Conservation (phyloP, 1,140 invertebrate species). For the Ips nitidus region DNA sequence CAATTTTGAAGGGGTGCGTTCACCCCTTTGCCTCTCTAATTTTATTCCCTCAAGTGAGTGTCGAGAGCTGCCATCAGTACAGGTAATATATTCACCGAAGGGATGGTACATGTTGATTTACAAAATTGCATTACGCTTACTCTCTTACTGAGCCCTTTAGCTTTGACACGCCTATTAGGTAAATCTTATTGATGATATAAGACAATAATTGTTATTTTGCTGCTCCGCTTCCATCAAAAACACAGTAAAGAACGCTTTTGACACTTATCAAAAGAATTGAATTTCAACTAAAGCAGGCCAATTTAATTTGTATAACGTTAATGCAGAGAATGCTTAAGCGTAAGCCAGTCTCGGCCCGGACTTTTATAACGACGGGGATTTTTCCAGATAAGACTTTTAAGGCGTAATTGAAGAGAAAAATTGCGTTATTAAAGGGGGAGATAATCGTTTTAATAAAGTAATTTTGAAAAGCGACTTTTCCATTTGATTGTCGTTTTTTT, state of each 20-base stretch:
- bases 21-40: constrained; percentile 28
- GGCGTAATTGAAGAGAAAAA: constrained; percentile 36
- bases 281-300: background rate
- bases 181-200: too few relatives aligned
- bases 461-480: constrained; percentile 18
- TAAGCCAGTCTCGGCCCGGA: constrained; percentile 14
- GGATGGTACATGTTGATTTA: constrained; percentile 35
- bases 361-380: constrained; percentile 34
- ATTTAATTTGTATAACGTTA: constrained; percentile 34
- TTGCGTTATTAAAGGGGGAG: constrained; percentile 32
- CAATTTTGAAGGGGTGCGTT: constrained; percentile 17
- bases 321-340: constrained; percentile 20
- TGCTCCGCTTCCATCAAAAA: too few relatives aligned
- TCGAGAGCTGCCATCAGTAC: constrained; percentile 28
- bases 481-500: background rate
- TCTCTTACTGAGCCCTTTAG: constrained; percentile 17
- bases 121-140: constrained; percentile 34
- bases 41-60: constrained; percentile 32
- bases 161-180: background rate
- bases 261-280: too few relatives aligned
- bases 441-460: constrained; percentile 37
- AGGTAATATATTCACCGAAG: constrained; percentile 35
- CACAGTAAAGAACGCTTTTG: too few relatives aligned
- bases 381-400: constrained; percentile 36
- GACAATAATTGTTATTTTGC: too few relatives aligned